These are phyloP conservation scores for Brachionus asplanchnoidis DNA, from an alignment of 1,140 invertebrate species.

Conservation along the genomic window DNA sequence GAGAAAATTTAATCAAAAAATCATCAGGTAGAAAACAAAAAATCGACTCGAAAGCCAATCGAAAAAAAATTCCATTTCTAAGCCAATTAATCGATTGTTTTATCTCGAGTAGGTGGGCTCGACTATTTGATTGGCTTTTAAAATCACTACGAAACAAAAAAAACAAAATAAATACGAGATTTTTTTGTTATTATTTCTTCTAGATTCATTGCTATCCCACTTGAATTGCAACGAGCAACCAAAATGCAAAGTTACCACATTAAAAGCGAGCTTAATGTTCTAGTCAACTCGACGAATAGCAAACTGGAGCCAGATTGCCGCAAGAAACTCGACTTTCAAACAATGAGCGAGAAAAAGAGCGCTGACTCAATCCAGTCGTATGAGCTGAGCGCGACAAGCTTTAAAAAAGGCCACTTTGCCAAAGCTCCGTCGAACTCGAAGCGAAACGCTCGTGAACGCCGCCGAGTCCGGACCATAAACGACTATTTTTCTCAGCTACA, in stretches of 20 bases:
- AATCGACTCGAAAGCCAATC: background rate
- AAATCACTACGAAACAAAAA: background rate
- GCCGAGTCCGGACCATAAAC: conserved; percentile 33
- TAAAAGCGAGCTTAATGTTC: background rate
- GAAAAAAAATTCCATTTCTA: background rate
- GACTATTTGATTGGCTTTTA: background rate
- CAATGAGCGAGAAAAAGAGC: background rate
- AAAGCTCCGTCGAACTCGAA: conserved; percentile 34
- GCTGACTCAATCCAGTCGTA: background rate
- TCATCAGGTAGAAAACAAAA: background rate
- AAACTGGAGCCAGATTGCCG: background rate
- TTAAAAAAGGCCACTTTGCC: background rate
- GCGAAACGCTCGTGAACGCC: conserved; percentile 36
- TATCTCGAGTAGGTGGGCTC: background rate
- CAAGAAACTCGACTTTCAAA: conserved; percentile 7
- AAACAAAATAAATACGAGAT: conserved; percentile 20
- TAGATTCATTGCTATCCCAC: background rate
- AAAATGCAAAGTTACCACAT: conserved; percentile 27
- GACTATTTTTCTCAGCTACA: conserved; percentile 38
- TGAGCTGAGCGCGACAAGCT: background rate
- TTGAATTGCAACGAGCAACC: background rate
- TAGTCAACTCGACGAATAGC: conserved; percentile 7
- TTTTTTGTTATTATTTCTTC: background rate
- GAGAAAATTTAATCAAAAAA: background rate
- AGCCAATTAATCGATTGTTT: background rate